These are phyloP conservation scores for Cryptotis parvus DNA, from an alignment of 2,113 vertebrate genomes.

Conservation along the genomic window DNA sequence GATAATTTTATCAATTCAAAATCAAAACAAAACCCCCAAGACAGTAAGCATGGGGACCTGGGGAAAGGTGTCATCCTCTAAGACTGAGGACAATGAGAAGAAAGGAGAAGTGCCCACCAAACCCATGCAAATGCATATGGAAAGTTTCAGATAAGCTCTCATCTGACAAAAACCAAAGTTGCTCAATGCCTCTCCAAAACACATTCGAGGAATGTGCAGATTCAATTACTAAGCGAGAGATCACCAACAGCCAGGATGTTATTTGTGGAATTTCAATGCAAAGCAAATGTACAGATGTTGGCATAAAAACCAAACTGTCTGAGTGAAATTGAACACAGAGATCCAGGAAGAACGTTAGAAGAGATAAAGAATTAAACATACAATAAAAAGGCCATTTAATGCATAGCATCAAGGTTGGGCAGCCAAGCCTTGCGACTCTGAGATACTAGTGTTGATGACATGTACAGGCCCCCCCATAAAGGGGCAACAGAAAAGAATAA, in stretches of 20 bases:
- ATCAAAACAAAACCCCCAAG: not conserved
- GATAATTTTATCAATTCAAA: not conserved
- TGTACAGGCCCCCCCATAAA: constrained; percentile 64
- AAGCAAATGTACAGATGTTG: constrained; percentile 83
- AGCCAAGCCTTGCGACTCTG: constrained; percentile 50
- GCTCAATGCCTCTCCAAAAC: constrained; percentile 68
- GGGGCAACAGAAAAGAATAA: constrained; percentile 76
- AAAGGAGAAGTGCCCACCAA: not conserved
- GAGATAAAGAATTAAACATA: constrained; percentile 66
- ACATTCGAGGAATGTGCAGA: constrained; percentile 57
- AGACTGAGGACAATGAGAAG: not conserved
- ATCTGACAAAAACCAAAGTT: constrained; percentile 65
- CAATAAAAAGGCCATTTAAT: constrained; percentile 69
- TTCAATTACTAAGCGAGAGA: constrained; percentile 73
- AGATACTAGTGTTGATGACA: constrained; percentile 60
- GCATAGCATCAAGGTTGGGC: constrained; percentile 48
- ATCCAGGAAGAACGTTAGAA: constrained; percentile 64
- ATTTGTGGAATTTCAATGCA: constrained; percentile 76
- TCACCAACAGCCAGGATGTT: constrained; percentile 73
- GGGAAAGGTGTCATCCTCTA: not conserved
- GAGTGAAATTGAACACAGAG: constrained; percentile 77
- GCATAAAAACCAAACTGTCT: constrained; percentile 74
- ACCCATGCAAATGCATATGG: constrained; percentile 46
- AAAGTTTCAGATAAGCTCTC: constrained; percentile 51
- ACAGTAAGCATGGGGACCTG: not conserved